Evolutionary conservation across 2,797 vertebrate genomes (phyloP).

Genomic region (Ptychadena robeensis): DNA sequence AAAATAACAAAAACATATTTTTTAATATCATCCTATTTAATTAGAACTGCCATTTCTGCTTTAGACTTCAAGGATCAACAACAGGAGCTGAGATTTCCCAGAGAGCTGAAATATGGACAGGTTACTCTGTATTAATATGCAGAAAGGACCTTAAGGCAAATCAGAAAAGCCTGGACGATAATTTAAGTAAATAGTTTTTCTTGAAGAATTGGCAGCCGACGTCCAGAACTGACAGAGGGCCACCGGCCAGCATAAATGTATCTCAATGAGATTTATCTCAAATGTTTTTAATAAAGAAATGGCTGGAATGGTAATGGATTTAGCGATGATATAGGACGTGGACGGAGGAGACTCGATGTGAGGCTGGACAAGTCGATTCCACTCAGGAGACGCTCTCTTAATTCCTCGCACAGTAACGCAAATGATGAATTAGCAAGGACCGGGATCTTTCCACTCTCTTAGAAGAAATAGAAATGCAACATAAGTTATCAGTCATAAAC

Average conservation of each 20-base stretch:
- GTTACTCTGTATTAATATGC: constrained; percentile 45
- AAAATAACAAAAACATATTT: no score
- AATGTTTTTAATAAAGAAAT: constrained; percentile 45
- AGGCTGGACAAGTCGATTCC: constrained; percentile 22
- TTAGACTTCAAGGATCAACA: constrained; percentile 7
- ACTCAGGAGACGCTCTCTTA: background rate
- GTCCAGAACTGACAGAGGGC: constrained; percentile 33
- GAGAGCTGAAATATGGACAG: background rate
- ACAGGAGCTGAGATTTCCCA: background rate
- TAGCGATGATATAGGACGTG: constrained; percentile 17
- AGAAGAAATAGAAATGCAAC: constrained; percentile 33
- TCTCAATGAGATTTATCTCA: constrained; percentile 47
- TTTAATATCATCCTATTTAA: background rate
- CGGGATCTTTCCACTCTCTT: constrained; percentile 30
- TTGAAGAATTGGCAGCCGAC: constrained; percentile 31
- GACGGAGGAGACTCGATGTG: constrained; percentile 5
- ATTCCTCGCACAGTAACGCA: constrained; percentile 4
- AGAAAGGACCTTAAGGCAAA: constrained; percentile 21
- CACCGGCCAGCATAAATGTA: constrained; percentile 34
- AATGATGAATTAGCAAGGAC: constrained; percentile 32
- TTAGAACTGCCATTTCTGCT: background rate
- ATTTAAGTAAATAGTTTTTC: constrained; percentile 50
- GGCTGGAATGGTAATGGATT: constrained; percentile 16
- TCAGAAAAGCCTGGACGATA: constrained; percentile 31
- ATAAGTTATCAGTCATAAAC: constrained; percentile 48